Base-by-base conservation (phyloP, 2,888 invertebrate genomes). In the Trachelus troglodyta region DNA sequence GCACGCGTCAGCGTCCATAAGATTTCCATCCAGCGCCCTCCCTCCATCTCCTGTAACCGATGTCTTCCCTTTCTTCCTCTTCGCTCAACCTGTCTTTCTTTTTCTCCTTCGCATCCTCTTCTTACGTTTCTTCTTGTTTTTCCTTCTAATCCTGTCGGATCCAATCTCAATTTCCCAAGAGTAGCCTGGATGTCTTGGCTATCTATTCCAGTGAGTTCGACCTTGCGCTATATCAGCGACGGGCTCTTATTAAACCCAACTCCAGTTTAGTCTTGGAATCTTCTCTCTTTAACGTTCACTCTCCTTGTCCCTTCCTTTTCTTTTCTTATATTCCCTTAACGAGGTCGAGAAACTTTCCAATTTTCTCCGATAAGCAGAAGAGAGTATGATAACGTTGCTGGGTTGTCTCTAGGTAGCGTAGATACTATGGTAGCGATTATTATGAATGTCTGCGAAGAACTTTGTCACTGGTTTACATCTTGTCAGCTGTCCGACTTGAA, bases 121-220 rank as follows among this genome's bases (percentile, higher is more conserved):
- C 40, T 40, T 40, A 40, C 40, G 40, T 40, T 40, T 15, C 40
- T 23, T 56, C 56, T 56, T 56, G 56, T 9, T 56, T 56, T 56
- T 56, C 56, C 9, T 56, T 6, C 56, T 9, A 56, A 23, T 9
- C 23, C 23, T 56, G 56, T 9, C 75, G 81, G 79, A 88, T 86
- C 87, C 87, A 87, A 89, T 88, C 86, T 86, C 87, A 85, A 89
- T 89, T 88, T 88, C 83, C 87, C 83, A 81, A 77, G 83, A 83
- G 83, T 83, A 83, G 81, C 79, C 71, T 33, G 56, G 56, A 56
- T 23, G 56, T 23, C 23, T 56, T 56, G 56, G 76, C 83, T 79
- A 79, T 83, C 83, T 81, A 81, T 84, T 85, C 83, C 79, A 77
- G 81, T 84, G 79, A 81, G 76, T 75, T 78, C 75, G 79, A 79